Conservation (phyloP, 2,797 vertebrate species). For the Sebastes dallii region DNA sequence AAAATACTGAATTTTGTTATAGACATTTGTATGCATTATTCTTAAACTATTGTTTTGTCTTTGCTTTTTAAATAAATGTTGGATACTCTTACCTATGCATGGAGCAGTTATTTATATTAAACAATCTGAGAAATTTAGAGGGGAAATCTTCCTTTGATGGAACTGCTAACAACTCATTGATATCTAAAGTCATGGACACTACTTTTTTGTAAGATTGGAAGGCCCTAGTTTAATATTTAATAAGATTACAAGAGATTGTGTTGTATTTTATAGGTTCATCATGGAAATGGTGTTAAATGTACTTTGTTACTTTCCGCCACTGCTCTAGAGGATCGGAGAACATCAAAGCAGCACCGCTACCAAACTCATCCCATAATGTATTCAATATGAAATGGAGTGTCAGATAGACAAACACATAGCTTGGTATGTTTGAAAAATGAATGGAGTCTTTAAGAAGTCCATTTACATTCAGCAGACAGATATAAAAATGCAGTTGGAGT, state of each 20-base stretch:
- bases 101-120: neutral
- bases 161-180: neutral
- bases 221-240: neutral
- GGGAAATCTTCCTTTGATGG: neutral
- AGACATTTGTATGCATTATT: neutral
- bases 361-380: conserved; percentile 18
- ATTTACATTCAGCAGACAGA: conserved; percentile 66
- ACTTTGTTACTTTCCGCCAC: neutral
- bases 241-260: neutral
- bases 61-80: neutral
- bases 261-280: neutral
- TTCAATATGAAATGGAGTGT: conserved; percentile 30
- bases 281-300: neutral
- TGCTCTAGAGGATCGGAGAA: conserved; percentile 40
- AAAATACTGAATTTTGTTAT: neutral
- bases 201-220: neutral
- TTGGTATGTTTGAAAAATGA: conserved; percentile 36
- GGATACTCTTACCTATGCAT: neutral
- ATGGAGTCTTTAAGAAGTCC: conserved; percentile 47
- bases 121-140: neutral
- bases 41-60: neutral
- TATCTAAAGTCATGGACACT: neutral
- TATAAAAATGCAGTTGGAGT: conserved; percentile 62
- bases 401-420: conserved; percentile 10
- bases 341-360: neutral